These are phyloP conservation scores for Pleuronectes platessa DNA, from an alignment of 2,113 vertebrate species.

Conservation along the genomic window DNA sequence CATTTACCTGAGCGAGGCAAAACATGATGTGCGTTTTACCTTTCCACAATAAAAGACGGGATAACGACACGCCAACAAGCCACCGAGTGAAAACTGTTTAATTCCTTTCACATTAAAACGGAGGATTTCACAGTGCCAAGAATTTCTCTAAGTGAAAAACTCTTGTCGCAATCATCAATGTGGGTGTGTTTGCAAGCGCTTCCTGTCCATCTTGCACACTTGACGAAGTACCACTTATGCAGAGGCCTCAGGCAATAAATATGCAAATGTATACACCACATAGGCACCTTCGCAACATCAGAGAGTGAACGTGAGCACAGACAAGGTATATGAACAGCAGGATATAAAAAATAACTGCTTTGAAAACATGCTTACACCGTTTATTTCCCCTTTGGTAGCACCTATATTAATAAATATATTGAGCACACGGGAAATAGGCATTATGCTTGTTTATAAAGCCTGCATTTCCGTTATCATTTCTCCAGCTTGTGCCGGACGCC, in stretches of 20 bases:
- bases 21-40: slow-evolving; percentile 7
- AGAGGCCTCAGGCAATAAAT: slow-evolving; percentile 57
- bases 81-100: slow-evolving; percentile 10
- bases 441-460: slow-evolving; percentile 55
- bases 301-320: slow-evolving; percentile 1
- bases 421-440: slow-evolving; percentile 49
- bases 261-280: slow-evolving; percentile 57
- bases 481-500: slow-evolving; percentile 37
- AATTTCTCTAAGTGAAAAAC: slow-evolving; percentile 9
- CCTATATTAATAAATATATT: slow-evolving; percentile 54
- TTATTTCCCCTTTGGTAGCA: slow-evolving; percentile 15
- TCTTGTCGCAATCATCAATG: slow-evolving; percentile 1
- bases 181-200: neutral
- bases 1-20: slow-evolving; percentile 16
- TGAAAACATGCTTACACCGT: slow-evolving; percentile 36
- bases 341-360: slow-evolving; percentile 43
- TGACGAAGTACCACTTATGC: slow-evolving; percentile 45
- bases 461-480: slow-evolving; percentile 57
- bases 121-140: slow-evolving; percentile 23
- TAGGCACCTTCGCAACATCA: slow-evolving; percentile 32
- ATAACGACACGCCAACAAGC: neutral
- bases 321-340: slow-evolving; percentile 25
- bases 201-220: slow-evolving; percentile 46
- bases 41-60: slow-evolving; percentile 1
- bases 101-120: slow-evolving; percentile 20